Evolutionary conservation across 2,113 vertebrate species (phyloP).

Genomic region (Pelodiscus sinensis): DNA sequence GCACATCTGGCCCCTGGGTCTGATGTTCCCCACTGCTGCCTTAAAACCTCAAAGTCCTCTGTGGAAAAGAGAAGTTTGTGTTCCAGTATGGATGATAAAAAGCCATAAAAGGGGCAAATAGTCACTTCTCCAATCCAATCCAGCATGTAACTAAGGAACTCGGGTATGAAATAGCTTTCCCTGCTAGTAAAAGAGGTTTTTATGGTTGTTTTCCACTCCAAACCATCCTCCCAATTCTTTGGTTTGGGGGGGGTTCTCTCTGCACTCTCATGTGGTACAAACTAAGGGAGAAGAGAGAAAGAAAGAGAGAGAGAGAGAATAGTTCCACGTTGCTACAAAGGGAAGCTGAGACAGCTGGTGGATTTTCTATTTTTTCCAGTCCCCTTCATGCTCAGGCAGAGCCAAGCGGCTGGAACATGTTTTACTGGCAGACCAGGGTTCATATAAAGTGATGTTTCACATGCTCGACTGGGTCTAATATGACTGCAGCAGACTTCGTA

Average conservation of each 20-base stretch:
- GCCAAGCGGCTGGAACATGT: background rate
- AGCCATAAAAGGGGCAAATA: background rate
- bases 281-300: no score
- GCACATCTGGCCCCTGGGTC: no score
- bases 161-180: background rate
- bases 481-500: background rate
- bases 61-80: background rate
- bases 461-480: background rate
- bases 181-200: background rate
- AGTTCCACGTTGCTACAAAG: background rate
- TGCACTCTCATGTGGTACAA: background rate
- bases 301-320: background rate
- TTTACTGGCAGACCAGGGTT: background rate
- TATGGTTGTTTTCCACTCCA: background rate
- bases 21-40: background rate
- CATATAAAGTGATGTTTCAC: accelerated
- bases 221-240: accelerated
- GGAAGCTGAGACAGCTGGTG: background rate
- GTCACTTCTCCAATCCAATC: background rate
- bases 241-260: background rate
- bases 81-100: accelerated
- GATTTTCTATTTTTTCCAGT: background rate
- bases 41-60: background rate
- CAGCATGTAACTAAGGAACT: background rate
- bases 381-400: accelerated